A percentile compares a stretch with the other conserved stretches of the same genome.
Conservation (phyloP, 2,797 vertebrate genomes). For the Parambassis ranga region DNA sequence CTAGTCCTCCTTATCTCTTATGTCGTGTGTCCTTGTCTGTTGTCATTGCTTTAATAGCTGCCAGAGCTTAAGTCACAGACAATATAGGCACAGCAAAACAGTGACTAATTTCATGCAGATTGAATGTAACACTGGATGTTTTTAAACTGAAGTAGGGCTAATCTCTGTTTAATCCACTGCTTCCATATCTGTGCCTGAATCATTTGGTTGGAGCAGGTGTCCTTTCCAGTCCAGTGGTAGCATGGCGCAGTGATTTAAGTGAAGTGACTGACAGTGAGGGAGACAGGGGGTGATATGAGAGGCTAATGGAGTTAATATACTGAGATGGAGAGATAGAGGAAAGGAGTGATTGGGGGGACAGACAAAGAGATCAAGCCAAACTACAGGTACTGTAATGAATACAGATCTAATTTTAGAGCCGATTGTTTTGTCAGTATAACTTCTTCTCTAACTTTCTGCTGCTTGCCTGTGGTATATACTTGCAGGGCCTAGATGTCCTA, state of each 20-base stretch:
- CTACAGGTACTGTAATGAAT: slow-evolving; percentile 27
- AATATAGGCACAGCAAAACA: slow-evolving; percentile 2
- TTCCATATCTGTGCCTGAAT: slow-evolving; percentile 29
- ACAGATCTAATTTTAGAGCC: slow-evolving; percentile 24
- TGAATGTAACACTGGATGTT: slow-evolving; percentile 10
- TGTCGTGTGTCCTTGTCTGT: slow-evolving; percentile 35
- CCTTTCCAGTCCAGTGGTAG: slow-evolving; percentile 46
- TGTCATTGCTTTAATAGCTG: slow-evolving; percentile 43
- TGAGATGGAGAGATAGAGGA: slow-evolving; percentile 50
- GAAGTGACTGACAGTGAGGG: slow-evolving; percentile 57
- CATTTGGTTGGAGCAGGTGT: slow-evolving; percentile 33
- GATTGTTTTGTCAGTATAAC: slow-evolving; percentile 14
- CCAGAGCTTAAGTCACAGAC: slow-evolving; percentile 7
- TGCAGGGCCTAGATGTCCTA: neutral
- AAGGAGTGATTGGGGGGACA: slow-evolving; percentile 24
- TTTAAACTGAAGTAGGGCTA: slow-evolving; percentile 16
- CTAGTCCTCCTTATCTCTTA: slow-evolving; percentile 12
- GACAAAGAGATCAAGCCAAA: slow-evolving; percentile 11
- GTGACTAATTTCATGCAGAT: slow-evolving; percentile 7
- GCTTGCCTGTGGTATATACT: neutral
- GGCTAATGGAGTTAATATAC: slow-evolving; percentile 69
- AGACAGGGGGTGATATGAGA: slow-evolving; percentile 60
- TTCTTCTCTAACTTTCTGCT: slow-evolving; percentile 1
- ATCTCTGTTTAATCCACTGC: slow-evolving; percentile 43
- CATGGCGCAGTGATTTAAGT: slow-evolving; percentile 45